phyloP scores from a whole-genome alignment of 53 echinoderm and acorn worm genomes.

The Paelopatides confundens region DNA sequence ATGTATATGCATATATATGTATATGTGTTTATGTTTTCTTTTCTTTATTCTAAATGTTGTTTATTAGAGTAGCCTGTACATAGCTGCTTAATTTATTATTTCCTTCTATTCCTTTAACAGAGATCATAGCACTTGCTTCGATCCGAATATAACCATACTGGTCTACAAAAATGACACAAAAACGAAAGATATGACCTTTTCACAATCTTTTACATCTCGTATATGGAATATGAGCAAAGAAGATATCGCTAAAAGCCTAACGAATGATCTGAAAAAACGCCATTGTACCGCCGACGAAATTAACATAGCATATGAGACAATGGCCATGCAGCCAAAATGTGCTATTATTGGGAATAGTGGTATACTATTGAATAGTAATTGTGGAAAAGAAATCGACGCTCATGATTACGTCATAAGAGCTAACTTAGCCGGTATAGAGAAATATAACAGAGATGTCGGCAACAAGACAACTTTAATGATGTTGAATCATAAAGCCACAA shows the following conservation, averaged over 20 bases:
- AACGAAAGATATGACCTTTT: background rate
- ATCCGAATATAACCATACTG: background rate
- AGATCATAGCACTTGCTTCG: background rate
- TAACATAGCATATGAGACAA: background rate
- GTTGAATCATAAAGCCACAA: background rate
- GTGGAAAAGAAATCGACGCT: constrained; percentile 29
- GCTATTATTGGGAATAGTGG: constrained; percentile 41
- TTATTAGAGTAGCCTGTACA: no score
- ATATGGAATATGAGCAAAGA: background rate
- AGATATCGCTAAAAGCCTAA: background rate
- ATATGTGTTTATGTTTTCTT: no score
- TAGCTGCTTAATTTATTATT: no score
- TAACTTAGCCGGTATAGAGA: constrained; percentile 2
- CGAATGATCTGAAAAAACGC: background rate
- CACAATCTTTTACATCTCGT: background rate
- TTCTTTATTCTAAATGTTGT: no score
- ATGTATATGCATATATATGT: no score
- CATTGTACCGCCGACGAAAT: background rate
- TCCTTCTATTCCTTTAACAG: background rate
- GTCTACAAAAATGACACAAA: background rate
- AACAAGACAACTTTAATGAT: background rate
- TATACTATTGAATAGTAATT: constrained; percentile 12
- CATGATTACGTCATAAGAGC: constrained; percentile 47
- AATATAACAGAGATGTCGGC: constrained; percentile 13
- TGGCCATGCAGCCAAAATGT: background rate